Evolutionary conservation across 2,888 invertebrate genomes (phyloP).

Genomic region (Megamerina dolium): DNA sequence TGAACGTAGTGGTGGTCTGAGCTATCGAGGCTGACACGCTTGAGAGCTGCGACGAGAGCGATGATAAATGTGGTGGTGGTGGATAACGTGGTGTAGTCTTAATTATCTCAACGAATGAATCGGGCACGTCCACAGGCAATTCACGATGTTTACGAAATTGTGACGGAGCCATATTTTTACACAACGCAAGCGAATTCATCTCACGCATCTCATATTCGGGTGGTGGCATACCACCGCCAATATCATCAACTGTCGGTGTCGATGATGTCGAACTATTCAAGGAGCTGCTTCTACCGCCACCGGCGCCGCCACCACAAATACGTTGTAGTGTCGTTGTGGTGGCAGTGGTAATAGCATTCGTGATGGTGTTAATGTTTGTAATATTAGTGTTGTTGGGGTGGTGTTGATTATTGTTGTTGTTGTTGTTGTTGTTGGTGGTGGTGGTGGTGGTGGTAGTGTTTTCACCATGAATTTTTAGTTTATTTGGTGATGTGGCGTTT

Average conservation of each 20-base stretch:
- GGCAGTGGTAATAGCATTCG: slow-evolving; percentile 6
- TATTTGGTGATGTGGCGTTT: slow-evolving; percentile 40
- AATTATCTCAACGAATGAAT: slow-evolving; percentile 76
- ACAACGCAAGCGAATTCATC: slow-evolving; percentile 13
- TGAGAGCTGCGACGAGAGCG: slow-evolving; percentile 39
- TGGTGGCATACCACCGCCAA: slow-evolving; percentile 37
- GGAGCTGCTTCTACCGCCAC: slow-evolving; percentile 25
- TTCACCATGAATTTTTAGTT: slow-evolving; percentile 45
- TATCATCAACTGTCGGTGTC: slow-evolving; percentile 23
- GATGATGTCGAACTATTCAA: slow-evolving; percentile 33
- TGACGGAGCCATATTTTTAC: slow-evolving; percentile 12
- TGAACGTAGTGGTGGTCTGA: slow-evolving; percentile 34
- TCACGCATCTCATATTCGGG: slow-evolving; percentile 42
- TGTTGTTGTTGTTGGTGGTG: slow-evolving; percentile 20
- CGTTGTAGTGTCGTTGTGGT: slow-evolving; percentile 14
- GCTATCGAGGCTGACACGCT: slow-evolving; percentile 39
- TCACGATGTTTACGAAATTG: slow-evolving; percentile 51
- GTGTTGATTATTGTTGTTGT: slow-evolving; percentile 14
- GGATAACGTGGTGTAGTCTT: slow-evolving; percentile 69
- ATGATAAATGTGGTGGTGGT: slow-evolving; percentile 50
- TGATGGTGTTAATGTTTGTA: slow-evolving; percentile 16
- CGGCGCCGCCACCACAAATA: slow-evolving; percentile 2
- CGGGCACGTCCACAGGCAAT: slow-evolving; percentile 84
- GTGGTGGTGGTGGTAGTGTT: slow-evolving; percentile 29
- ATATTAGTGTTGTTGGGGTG: slow-evolving; percentile 19